phyloP scores from a whole-genome alignment of 1,140 invertebrate species.

The Coelopa frigida region DNA sequence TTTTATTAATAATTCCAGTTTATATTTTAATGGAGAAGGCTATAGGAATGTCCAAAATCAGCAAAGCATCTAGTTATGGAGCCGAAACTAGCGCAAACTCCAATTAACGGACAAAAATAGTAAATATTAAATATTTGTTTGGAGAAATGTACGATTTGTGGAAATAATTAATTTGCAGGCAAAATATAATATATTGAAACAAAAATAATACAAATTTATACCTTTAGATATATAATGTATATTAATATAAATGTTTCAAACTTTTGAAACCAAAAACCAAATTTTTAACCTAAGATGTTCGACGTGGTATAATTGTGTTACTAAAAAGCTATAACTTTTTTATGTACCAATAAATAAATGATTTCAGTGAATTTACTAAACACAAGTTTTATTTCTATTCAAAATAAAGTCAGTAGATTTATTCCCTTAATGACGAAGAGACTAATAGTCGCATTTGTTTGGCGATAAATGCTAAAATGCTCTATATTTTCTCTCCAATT shows the following conservation, averaged over 20 bases:
- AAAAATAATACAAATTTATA: slow-evolving; percentile 4
- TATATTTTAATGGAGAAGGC: slow-evolving; percentile 68
- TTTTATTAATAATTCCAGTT: slow-evolving; percentile 58
- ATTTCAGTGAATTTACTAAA: neutral
- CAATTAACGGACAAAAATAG: too few species aligned
- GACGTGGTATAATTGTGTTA: neutral
- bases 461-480: too few species aligned
- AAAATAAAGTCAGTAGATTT: too few species aligned
- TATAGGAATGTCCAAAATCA: slow-evolving; percentile 77
- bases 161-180: neutral
- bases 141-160: too few species aligned
- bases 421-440: too few species aligned
- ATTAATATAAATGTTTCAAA: slow-evolving; percentile 8
- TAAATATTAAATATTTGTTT: too few species aligned
- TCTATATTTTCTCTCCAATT: too few species aligned
- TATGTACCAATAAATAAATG: neutral
- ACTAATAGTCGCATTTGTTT: too few species aligned
- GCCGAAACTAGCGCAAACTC: slow-evolving; percentile 32
- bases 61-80: slow-evolving; percentile 73
- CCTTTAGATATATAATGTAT: slow-evolving; percentile 8
- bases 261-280: slow-evolving; percentile 8
- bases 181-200: slow-evolving; percentile 2
- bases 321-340: neutral
- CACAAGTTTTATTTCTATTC: too few species aligned
- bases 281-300: neutral